Percentiles rank a stretch among this genome's conserved stretches.
Conservation (phyloP, 1,140 invertebrate species). For the Drosophila hydei region DNA sequence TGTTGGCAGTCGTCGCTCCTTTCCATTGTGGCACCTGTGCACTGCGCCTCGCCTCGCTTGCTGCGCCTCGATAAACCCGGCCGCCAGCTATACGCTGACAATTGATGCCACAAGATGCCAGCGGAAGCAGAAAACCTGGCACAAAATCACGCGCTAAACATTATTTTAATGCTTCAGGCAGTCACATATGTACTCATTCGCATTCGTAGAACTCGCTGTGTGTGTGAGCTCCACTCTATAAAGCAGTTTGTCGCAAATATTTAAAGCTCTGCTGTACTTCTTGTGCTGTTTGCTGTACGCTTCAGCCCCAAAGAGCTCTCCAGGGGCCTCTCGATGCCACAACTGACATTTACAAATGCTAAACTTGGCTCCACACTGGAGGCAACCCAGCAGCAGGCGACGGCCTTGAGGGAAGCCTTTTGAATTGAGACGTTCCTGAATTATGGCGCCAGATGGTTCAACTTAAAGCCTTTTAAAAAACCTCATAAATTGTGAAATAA, state of each 20-base stretch:
- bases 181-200: constrained; percentile 41
- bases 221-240: constrained; percentile 16
- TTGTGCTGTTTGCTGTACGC: background rate
- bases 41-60: background rate
- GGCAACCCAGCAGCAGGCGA: constrained; percentile 12
- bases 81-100: constrained; percentile 70
- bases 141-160: constrained; percentile 77
- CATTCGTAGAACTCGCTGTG: background rate
- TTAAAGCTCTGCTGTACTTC: constrained; percentile 67
- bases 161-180: constrained; percentile 74
- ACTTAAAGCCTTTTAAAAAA: constrained; percentile 10
- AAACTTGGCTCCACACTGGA: constrained; percentile 19
- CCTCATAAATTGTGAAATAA: constrained; percentile 16
- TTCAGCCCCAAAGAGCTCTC: constrained; percentile 36
- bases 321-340: constrained; percentile 19
- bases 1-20: constrained; percentile 61
- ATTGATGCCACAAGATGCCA: constrained; percentile 67
- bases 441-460: constrained; percentile 38
- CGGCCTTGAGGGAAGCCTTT: constrained; percentile 56
- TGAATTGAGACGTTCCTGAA: constrained; percentile 29
- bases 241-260: constrained; percentile 48
- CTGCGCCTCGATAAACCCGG: constrained; percentile 61
- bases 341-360: constrained; percentile 51
- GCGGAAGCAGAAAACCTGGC: constrained; percentile 24
- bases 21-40: constrained; percentile 30